These are phyloP conservation scores for Tetragonula clypearis DNA, from an alignment of 1,140 invertebrate genomes.

Conservation along the genomic window DNA sequence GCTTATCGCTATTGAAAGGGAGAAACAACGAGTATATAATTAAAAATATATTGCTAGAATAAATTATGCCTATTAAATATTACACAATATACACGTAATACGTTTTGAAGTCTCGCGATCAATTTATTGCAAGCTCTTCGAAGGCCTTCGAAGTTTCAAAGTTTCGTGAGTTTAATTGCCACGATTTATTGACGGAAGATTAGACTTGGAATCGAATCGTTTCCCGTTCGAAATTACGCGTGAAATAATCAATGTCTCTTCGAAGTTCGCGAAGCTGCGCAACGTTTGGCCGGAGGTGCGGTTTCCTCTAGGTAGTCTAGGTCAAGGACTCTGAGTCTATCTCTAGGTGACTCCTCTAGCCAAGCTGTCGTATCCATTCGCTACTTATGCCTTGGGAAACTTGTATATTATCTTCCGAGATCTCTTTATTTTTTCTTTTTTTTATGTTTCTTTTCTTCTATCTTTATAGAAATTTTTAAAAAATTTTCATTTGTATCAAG, in stretches of 20 bases:
- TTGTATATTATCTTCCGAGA: not conserved
- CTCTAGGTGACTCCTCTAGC: constrained; percentile 12
- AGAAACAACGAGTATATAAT: not conserved
- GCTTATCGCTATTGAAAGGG: too few relatives aligned
- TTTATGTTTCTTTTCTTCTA: too few relatives aligned
- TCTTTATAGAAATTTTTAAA: not conserved
- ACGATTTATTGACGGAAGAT: not conserved
- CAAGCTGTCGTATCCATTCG: not conserved
- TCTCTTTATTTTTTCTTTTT: not conserved
- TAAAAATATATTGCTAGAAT: not conserved
- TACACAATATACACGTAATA: not conserved
- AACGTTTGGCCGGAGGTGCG: constrained; percentile 68
- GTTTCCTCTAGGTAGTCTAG: constrained; percentile 69
- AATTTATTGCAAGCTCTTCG: not conserved
- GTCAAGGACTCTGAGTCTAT: constrained; percentile 68
- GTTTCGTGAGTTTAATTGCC: too few relatives aligned
- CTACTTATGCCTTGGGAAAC: too few relatives aligned
- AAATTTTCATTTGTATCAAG: not conserved
- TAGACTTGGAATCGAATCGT: not conserved
- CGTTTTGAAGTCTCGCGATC: not conserved
- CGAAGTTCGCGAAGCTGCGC: constrained; percentile 46
- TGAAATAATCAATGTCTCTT: constrained; percentile 39
- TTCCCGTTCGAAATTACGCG: constrained; percentile 19
- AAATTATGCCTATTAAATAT: not conserved
- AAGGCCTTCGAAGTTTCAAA: not conserved